Evolutionary conservation across 2,888 invertebrate species (phyloP), one percentile per base, ranked within the genome.

Genomic region (Rhingia rostrata): DNA sequence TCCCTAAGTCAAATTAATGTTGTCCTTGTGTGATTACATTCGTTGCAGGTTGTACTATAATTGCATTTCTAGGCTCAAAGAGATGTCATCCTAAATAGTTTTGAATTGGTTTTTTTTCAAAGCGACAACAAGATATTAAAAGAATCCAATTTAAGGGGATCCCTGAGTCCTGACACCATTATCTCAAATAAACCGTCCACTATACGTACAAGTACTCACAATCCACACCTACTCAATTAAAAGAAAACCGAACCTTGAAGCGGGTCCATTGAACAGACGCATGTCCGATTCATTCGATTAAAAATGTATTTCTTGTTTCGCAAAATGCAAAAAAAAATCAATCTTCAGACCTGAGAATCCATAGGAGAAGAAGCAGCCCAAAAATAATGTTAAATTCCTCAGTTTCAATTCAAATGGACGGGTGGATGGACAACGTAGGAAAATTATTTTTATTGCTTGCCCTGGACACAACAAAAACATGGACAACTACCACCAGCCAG

Each of bases 371-470:
- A 3, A 37, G 4, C 12, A 30, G 6, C 35, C 14, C 22, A 45
- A 73, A 63, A 32, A 30, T 35, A 56, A 64, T 33, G 9, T 73
- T 12, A 56, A 69, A 73, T 64, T 56, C 37, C 73, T 39, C 39
- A 54, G 39, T 74, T 64, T 56, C 56, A 64, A 64, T 74, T 74
- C 49, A 37, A 56, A 54, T 74, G 54, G 74, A 75, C 47, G 66
- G 66, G 69, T n/a, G 67, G 67, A 69, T 54, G 77, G 69, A 63
- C 69, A 63, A 63, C n/a, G 69, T 49, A 41, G 69, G 47, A 60
- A 60, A 75, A 75, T 67, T 67, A 67, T 75, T 75, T 75, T 75
- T 60, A 61, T 69, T 49, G 54, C 69, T 22, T 69, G 67, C 53
- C 51, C 43, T 32, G 60, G 53, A 54, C 67, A 54, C 53, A 43